A percentile compares a stretch with the other conserved stretches of the same genome.
Evolutionary conservation across 2,797 vertebrate genomes (phyloP).

Genomic region (Macroramphosus scolopax): DNA sequence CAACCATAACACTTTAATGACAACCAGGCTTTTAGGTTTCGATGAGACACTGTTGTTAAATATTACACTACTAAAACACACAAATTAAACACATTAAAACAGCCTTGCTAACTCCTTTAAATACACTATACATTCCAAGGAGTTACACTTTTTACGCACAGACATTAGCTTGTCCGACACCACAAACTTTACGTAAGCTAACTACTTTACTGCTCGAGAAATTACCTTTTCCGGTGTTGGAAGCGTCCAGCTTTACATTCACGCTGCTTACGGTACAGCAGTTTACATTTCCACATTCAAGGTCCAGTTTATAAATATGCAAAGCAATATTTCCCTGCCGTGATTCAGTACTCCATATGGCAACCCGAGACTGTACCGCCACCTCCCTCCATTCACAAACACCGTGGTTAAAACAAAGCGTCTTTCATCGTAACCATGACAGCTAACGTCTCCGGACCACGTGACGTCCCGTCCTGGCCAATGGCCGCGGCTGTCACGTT

Average conservation of each 20-base stretch:
- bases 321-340: conserved; percentile 26
- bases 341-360: conserved; percentile 48
- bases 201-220: neutral
- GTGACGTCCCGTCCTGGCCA: conserved; percentile 45
- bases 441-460: conserved; percentile 68
- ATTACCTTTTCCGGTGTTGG: conserved; percentile 46
- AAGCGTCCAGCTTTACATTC: conserved; percentile 11
- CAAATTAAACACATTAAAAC: no score
- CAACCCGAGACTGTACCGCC: conserved; percentile 7
- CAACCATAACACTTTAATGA: conserved; percentile 31
- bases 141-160: no score
- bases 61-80: no score
- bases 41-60: no score
- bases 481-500: conserved; percentile 37
- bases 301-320: conserved; percentile 7
- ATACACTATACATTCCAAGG: no score
- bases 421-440: conserved; percentile 81
- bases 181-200: neutral
- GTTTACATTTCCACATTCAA: conserved; percentile 21
- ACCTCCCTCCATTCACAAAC: conserved; percentile 47
- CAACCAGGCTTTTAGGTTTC: conserved; percentile 26
- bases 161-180: no score
- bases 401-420: conserved; percentile 68
- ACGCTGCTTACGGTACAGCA: conserved; percentile 1
- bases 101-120: no score